phyloP scores from a whole-genome alignment of 2,113 vertebrate genomes.

The Microcebus lehilahytsara region DNA sequence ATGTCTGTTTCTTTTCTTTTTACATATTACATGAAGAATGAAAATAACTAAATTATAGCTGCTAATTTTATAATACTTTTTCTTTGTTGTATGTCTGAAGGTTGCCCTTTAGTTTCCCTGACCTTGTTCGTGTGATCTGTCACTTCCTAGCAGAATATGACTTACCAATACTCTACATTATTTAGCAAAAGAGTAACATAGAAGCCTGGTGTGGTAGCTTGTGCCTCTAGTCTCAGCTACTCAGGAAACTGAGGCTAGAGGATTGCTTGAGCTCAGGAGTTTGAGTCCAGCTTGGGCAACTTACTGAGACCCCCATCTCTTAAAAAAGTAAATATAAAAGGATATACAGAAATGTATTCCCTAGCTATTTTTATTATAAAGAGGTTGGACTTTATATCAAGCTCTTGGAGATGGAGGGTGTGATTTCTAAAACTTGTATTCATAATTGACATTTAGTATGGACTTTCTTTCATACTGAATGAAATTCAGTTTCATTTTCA shows the following conservation, averaged over 20 bases:
- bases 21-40: background rate
- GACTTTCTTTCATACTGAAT: background rate
- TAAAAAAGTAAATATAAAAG: background rate
- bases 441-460: background rate
- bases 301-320: background rate
- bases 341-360: background rate
- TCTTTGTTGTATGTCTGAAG: background rate
- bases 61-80: background rate
- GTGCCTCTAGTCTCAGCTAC: background rate
- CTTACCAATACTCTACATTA: background rate
- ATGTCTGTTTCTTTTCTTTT: background rate
- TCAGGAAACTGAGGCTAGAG: background rate
- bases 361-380: background rate
- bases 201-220: background rate
- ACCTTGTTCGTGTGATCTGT: background rate
- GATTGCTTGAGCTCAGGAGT: background rate
- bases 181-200: background rate
- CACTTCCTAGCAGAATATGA: background rate
- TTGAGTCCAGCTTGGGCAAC: background rate
- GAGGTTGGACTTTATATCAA: background rate
- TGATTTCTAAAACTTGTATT: slow-evolving; percentile 19
- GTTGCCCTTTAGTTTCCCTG: background rate
- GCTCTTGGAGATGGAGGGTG: background rate
- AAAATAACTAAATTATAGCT: background rate
- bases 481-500: background rate